These are phyloP conservation scores for Acrocephalus scirpaceus DNA, from an alignment of 2,797 vertebrate genomes.

Conservation along the genomic window DNA sequence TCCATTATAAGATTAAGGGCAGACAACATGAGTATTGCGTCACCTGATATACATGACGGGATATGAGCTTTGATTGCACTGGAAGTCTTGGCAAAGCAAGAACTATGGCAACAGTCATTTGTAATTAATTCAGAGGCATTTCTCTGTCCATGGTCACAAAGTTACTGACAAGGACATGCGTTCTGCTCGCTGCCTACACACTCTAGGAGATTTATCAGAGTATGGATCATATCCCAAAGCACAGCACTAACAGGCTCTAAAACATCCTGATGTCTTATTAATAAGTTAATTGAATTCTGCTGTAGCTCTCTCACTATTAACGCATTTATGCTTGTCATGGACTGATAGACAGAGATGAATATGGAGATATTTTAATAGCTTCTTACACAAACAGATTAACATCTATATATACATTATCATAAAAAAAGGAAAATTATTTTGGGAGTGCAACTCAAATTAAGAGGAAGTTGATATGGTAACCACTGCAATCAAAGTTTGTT, in stretches of 20 bases:
- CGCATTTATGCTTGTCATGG: constrained; percentile 59
- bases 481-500: constrained; percentile 25
- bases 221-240: constrained; percentile 43
- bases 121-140: not conserved
- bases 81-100: not conserved
- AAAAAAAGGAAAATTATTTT: constrained; percentile 57
- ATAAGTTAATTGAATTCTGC: constrained; percentile 72
- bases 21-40: not conserved
- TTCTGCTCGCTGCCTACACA: not conserved
- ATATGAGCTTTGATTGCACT: not conserved
- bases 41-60: not conserved
- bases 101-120: not conserved
- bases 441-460: constrained; percentile 17
- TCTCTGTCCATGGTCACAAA: not conserved
- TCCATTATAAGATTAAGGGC: not conserved
- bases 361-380: constrained; percentile 66
- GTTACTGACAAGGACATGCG: not conserved
- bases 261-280: constrained; percentile 68
- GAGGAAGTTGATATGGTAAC: constrained; percentile 49
- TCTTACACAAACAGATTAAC: constrained; percentile 59
- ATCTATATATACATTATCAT: constrained; percentile 56
- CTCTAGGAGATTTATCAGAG: constrained; percentile 45
- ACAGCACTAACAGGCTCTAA: constrained; percentile 42
- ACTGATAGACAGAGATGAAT: constrained; percentile 69
- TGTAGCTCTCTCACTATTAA: constrained; percentile 50